Conservation (phyloP, 2,797 vertebrate genomes). For the Simalia tracyae region DNA sequence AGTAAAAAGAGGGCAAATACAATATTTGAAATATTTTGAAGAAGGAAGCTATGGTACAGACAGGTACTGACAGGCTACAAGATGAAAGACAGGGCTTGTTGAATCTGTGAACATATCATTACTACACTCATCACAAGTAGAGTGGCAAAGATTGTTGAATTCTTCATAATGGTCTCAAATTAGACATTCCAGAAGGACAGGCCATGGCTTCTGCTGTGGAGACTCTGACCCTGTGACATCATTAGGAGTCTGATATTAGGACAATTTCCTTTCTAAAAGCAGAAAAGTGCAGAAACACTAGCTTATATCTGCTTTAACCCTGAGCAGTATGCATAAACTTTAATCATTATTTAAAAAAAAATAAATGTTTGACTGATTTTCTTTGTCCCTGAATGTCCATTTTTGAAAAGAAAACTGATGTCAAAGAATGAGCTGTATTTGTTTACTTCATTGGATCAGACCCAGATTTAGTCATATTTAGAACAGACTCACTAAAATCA, state of each 20-base stretch:
- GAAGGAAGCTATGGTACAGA: conserved; percentile 16
- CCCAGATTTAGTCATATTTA: not conserved
- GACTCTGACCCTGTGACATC: conserved; percentile 50
- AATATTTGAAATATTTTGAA: conserved; percentile 38
- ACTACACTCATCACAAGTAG: conserved; percentile 35
- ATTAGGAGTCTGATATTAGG: conserved; percentile 59
- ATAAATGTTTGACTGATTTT: not conserved
- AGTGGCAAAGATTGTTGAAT: conserved; percentile 41
- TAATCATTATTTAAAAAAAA: not conserved
- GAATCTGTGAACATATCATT: conserved; percentile 35
- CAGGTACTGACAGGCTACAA: conserved; percentile 40
- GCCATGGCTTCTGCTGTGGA: conserved; percentile 52
- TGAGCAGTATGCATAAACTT: not conserved
- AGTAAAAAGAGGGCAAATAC: conserved; percentile 28
- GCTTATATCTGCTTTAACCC: not conserved
- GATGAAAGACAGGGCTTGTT: conserved; percentile 7
- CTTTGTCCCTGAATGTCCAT: not conserved
- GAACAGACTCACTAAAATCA: not conserved
- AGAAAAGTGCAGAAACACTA: conserved; percentile 20
- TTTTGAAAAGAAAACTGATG: not conserved
- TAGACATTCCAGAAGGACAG: conserved; percentile 53
- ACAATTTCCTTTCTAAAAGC: conserved; percentile 13
- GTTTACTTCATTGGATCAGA: not conserved
- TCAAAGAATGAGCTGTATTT: not conserved
- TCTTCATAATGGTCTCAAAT: conserved; percentile 49